phyloP scores from a whole-genome alignment of 2,888 invertebrate genomes.

The Cyrtodaria siliqua region DNA sequence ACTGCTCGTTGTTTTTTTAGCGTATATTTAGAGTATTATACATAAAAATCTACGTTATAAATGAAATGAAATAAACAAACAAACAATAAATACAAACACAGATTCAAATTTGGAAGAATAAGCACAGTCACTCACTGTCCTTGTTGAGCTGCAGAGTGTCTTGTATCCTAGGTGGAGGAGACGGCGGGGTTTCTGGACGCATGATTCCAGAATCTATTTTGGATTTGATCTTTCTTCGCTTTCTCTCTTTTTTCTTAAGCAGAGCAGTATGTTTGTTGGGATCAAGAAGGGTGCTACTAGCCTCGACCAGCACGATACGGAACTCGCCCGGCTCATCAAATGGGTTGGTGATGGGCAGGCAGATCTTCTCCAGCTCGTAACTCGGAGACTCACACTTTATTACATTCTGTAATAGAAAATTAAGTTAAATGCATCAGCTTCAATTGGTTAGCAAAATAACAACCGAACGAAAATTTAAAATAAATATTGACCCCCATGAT shows the following conservation, averaged over 20 bases:
- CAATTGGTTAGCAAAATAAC: too few relatives aligned
- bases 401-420: conserved; percentile 70
- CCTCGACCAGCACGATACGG: conserved; percentile 82
- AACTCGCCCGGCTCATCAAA: conserved; percentile 83
- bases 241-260: conserved; percentile 72
- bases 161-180: conserved; percentile 62
- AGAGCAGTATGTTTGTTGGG: conserved; percentile 66
- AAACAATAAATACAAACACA: too few relatives aligned
- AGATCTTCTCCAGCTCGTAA: conserved; percentile 82
- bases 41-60: too few relatives aligned
- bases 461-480: too few relatives aligned
- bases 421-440: too few relatives aligned
- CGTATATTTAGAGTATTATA: too few relatives aligned
- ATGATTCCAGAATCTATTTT: conserved; percentile 79
- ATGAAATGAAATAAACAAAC: too few relatives aligned
- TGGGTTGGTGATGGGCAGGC: conserved; percentile 82
- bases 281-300: conserved; percentile 69
- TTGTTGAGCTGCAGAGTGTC: conserved; percentile 61
- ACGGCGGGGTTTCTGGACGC: conserved; percentile 73
- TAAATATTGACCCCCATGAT: too few relatives aligned
- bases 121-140: conserved; percentile 60
- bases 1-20: too few relatives aligned
- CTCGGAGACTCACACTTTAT: conserved; percentile 83
- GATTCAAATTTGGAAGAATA: too few relatives aligned
- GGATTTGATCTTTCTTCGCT: conserved; percentile 73